Evolutionary conservation across 2,888 invertebrate species (phyloP), one percentile per base, ranked within the genome.

Genomic region (Agonopterix subpropinquella): DNA sequence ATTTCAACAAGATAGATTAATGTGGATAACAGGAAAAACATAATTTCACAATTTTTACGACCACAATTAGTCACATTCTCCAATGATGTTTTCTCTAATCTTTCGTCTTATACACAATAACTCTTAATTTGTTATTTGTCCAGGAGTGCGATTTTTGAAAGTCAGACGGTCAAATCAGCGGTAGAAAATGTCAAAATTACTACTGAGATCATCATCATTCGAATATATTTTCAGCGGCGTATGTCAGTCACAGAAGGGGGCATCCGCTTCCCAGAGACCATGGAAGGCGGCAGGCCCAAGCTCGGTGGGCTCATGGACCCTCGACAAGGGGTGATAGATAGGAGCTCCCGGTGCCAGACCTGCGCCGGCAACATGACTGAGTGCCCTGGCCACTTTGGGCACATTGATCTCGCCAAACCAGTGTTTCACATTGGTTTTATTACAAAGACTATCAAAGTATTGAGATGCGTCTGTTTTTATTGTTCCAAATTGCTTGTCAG

Each of bases 321-420:
- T 1, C 90, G 99, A 49, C 99, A 99, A 88, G 99, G 99, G 65
- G 98, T 98, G 52, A 96, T 98, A 43, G 99, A 99, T 78, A 91
- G 98, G 61, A 94, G 92, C 67, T 96, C 98, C 2, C 90, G 97
- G 53, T 98, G 98, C 71, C 97, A 97, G 78, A 98, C 98, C 0
- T 98, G 98, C 77, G 98, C 98, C 54, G 96, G 99, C 44, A 98
- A 97, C 72, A 97, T 98, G 96, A 96, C 97, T 0, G 98, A 99
- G 80, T 99, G 99, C 77, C 98, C 99, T 2, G 99, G 99, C 1
- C 99, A 99, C 82, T 99, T 99, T 88, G 99, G 98, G 3, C 99
- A 99, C 78, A 95, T 99, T 66, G 98, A 99, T 80, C 89, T 99
- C 59, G 95, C 98, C 0, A 99, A 99, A 79, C 99, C 99, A 13